phyloP scores from a whole-genome alignment of 2,797 vertebrate genomes.

The Otus scops region DNA sequence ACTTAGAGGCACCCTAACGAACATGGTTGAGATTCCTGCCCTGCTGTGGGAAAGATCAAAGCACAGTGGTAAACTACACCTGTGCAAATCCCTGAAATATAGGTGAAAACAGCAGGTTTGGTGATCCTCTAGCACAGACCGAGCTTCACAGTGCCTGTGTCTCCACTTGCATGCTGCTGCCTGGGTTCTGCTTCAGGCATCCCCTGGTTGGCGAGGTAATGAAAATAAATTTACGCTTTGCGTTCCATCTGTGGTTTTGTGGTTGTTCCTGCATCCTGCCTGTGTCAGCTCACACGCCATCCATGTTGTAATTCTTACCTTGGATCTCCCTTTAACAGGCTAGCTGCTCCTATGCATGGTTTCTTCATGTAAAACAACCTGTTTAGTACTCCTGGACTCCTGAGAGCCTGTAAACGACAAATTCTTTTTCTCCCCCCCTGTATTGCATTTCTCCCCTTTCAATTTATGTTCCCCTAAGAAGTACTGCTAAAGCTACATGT shows the following conservation, averaged over 20 bases:
- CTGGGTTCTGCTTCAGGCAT: not conserved
- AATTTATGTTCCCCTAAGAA: slow-evolving; percentile 57
- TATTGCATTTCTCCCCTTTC: slow-evolving; percentile 38
- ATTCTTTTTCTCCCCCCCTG: not conserved
- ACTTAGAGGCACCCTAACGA: fast-evolving
- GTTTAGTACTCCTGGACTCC: not conserved
- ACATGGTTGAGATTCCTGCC: not conserved
- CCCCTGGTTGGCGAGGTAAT: fast-evolving
- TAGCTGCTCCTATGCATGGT: not conserved
- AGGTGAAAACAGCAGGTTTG: fast-evolving
- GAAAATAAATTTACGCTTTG: not conserved
- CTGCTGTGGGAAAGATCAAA: not conserved
- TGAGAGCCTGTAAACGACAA: slow-evolving; percentile 4
- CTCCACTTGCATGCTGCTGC: not conserved
- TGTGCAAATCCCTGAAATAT: not conserved
- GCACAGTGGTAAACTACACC: too few relatives aligned
- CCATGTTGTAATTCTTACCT: not conserved
- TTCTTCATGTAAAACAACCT: slow-evolving; percentile 42
- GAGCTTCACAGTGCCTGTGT: fast-evolving
- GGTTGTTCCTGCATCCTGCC: not conserved
- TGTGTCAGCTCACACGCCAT: not conserved
- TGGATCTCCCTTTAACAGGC: not conserved
- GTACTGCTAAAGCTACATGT: slow-evolving; percentile 54
- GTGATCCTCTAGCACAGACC: not conserved
- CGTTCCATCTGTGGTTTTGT: not conserved